These are phyloP conservation scores for Lepidothrix coronata DNA, from an alignment of 2,113 vertebrate species.

Conservation along the genomic window DNA sequence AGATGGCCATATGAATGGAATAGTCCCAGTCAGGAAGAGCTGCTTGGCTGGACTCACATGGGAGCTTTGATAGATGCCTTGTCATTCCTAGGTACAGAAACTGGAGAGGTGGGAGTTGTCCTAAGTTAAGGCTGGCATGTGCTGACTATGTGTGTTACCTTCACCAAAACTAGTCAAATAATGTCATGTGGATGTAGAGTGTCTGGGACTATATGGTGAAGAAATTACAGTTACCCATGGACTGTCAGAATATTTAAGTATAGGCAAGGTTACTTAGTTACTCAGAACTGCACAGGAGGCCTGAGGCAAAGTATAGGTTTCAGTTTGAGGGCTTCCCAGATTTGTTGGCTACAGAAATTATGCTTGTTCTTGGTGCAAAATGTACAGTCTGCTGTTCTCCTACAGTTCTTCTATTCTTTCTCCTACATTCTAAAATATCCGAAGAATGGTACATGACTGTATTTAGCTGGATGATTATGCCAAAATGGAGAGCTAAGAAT, in stretches of 20 bases:
- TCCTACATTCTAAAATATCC: slow-evolving; percentile 59
- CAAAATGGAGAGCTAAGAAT: background rate
- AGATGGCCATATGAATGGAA: background rate
- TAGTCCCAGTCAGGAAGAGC: background rate
- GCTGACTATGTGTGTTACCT: rapidly evolving
- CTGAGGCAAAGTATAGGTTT: background rate
- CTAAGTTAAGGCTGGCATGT: background rate
- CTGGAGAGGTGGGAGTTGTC: background rate
- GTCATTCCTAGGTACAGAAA: background rate
- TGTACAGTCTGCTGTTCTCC: background rate
- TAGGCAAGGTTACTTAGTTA: background rate
- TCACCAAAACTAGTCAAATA: background rate
- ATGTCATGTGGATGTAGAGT: background rate
- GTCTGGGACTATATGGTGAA: background rate
- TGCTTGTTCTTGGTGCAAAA: slow-evolving; percentile 27
- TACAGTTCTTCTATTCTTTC: slow-evolving; percentile 34
- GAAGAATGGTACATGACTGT: slow-evolving; percentile 42
- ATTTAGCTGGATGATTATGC: background rate
- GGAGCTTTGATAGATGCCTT: background rate
- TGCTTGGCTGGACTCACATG: background rate
- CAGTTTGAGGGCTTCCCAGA: background rate
- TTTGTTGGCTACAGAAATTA: background rate
- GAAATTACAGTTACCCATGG: background rate
- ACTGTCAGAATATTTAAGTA: background rate
- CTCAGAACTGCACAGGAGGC: background rate